phyloP scores from a whole-genome alignment of 2,113 vertebrate genomes.

The Mixornis gularis region DNA sequence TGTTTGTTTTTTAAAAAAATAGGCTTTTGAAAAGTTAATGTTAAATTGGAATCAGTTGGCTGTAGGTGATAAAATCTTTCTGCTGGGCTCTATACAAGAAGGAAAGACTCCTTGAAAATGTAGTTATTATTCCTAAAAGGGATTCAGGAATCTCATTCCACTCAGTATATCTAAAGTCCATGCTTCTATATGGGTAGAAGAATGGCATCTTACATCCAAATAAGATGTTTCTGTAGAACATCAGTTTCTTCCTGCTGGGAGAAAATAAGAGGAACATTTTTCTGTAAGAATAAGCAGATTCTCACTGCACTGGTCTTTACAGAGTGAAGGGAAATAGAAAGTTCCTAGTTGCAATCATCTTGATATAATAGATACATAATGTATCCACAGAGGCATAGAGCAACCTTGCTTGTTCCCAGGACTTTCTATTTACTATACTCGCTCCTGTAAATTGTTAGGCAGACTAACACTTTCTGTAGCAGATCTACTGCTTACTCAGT shows the following conservation, averaged over 20 bases:
- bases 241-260: neutral
- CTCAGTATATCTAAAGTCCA: neutral
- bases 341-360: neutral
- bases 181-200: neutral
- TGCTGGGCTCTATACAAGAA: neutral
- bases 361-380: slow-evolving; percentile 9
- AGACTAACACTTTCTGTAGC: neutral
- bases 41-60: neutral
- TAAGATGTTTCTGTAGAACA: neutral
- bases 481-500: slow-evolving; percentile 35
- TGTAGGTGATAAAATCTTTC: neutral
- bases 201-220: rapidly evolving
- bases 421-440: neutral
- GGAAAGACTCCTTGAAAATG: neutral
- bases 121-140: neutral
- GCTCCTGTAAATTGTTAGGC: neutral
- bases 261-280: neutral
- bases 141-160: neutral
- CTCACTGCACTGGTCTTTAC: neutral
- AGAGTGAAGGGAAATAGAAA: neutral
- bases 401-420: slow-evolving; percentile 5
- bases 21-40: neutral
- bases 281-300: neutral
- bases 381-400: neutral
- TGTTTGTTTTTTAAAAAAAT: neutral